phyloP scores from a whole-genome alignment of 2,797 vertebrate species.

The Phoebastria nigripes region DNA sequence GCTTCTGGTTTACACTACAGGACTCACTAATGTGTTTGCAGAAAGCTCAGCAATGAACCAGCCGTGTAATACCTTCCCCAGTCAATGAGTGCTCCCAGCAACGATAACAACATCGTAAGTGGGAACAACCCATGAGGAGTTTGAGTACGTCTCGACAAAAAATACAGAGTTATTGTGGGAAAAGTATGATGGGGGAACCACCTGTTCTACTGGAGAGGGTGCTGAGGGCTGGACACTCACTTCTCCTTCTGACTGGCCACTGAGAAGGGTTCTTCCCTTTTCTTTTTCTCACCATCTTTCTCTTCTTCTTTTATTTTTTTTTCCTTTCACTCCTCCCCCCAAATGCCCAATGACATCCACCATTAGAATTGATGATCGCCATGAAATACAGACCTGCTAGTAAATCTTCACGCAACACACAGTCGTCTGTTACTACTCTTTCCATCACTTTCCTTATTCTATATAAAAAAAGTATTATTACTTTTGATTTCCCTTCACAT shows the following conservation, averaged over 20 bases:
- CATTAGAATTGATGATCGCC: not conserved
- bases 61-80: not conserved
- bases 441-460: not conserved
- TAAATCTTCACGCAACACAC: not conserved
- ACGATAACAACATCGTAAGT: not conserved
- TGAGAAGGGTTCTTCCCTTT: not conserved
- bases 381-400: fast-evolving
- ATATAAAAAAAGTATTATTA: not conserved
- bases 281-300: not conserved
- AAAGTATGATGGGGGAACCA: not conserved
- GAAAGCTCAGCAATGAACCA: not conserved
- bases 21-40: not conserved
- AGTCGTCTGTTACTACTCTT: not conserved
- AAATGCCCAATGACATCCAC: not conserved
- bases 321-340: not conserved
- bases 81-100: fast-evolving
- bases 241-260: not conserved
- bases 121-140: not conserved
- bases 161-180: not conserved
- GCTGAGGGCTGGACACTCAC: not conserved
- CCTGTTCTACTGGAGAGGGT: not conserved
- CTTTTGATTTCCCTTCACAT: not conserved
- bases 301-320: not conserved
- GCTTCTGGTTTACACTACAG: not conserved
- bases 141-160: not conserved